Percentiles rank a stretch among this genome's conserved stretches.
Evolutionary conservation across 2,113 vertebrate species (phyloP).

Genomic region (Pachyramphus minor): DNA sequence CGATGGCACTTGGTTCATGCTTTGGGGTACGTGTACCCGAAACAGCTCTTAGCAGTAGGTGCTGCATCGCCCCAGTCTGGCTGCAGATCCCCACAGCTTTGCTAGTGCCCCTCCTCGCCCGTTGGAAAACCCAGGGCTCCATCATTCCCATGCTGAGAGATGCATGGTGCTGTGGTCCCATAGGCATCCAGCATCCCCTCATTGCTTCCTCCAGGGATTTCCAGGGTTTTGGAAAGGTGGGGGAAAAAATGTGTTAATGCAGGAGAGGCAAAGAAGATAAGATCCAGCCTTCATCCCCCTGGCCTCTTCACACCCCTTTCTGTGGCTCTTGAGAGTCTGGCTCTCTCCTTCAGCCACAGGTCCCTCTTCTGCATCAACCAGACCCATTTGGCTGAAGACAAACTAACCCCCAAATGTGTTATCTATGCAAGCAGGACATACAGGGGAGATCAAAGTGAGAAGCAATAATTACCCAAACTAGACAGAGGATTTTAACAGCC

Average conservation of each 20-base stretch:
- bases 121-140: neutral
- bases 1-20: neutral
- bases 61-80: rapidly evolving
- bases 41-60: neutral
- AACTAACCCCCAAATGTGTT: neutral
- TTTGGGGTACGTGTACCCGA: neutral
- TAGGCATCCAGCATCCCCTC: neutral
- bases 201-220: neutral
- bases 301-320: rapidly evolving
- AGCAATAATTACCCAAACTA: neutral
- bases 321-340: rapidly evolving
- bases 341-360: rapidly evolving
- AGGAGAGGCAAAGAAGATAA: neutral
- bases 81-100: neutral
- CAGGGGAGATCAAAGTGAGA: neutral
- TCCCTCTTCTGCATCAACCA: neutral
- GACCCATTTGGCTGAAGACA: neutral
- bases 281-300: neutral
- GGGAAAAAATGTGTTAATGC: neutral
- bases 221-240: neutral
- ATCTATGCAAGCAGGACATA: neutral
- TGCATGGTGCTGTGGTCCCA: neutral
- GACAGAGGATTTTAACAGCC: neutral
- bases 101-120: rapidly evolving
- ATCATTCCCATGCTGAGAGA: rapidly evolving